A percentile compares a stretch with the other conserved stretches of the same genome.
phyloP scores from a whole-genome alignment of 2,888 invertebrate genomes.

The Campopleginae sp. region DNA sequence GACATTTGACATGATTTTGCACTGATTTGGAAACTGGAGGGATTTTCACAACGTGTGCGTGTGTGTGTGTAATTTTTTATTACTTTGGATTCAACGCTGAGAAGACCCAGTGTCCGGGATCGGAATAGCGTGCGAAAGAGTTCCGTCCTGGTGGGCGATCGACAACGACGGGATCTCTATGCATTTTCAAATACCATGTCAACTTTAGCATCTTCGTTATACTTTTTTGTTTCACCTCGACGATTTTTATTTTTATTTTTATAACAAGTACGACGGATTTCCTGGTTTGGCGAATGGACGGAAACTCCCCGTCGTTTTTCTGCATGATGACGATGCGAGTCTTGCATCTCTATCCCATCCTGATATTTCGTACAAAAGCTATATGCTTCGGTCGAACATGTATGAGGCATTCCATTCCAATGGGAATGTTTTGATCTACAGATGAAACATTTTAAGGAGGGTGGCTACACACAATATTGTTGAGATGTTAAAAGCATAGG shows the following conservation, averaged over 20 bases:
- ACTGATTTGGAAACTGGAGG: not conserved
- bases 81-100: not conserved
- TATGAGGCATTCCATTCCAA: conserved; percentile 6
- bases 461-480: too few relatives aligned
- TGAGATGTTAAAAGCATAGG: too few relatives aligned
- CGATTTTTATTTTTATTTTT: conserved; percentile 19
- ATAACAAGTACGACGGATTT: conserved; percentile 47
- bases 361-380: conserved; percentile 3
- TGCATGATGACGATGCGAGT: conserved; percentile 53
- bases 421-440: not conserved
- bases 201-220: conserved; percentile 65
- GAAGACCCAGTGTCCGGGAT: not conserved
- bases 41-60: not conserved
- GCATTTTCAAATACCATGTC: conserved; percentile 71
- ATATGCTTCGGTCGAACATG: not conserved
- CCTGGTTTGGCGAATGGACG: conserved; percentile 49
- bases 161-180: conserved; percentile 54
- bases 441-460: too few relatives aligned
- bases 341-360: conserved; percentile 11
- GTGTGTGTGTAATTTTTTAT: not conserved
- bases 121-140: conserved; percentile 38
- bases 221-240: conserved; percentile 33
- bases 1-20: conserved; percentile 9
- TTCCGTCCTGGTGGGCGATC: conserved; percentile 38
- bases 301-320: conserved; percentile 47